Conservation (phyloP, 2,113 vertebrate genomes). For the Aphyosemion australe region DNA sequence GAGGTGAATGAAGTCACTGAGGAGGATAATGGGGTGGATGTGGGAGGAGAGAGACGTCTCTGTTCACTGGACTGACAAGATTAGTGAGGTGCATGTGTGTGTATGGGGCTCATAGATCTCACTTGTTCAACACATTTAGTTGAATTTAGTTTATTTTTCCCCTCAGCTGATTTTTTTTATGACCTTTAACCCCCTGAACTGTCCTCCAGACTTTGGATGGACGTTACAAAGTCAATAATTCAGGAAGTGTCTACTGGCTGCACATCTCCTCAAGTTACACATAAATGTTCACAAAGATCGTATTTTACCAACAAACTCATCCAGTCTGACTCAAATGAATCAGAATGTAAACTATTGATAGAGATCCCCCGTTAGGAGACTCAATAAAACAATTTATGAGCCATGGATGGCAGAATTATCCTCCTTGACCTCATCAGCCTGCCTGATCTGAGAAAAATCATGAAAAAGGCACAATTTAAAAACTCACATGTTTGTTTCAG, state of each 20-base stretch:
- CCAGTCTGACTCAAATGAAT: no score
- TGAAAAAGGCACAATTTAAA: no score
- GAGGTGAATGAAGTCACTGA: conserved; percentile 51
- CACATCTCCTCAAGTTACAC: not conserved
- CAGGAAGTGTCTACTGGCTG: not conserved
- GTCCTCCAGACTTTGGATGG: conserved; percentile 37
- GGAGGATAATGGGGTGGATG: conserved; percentile 9
- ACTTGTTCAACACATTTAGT: conserved; percentile 45
- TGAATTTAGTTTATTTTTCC: conserved; percentile 48
- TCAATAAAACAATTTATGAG: no score
- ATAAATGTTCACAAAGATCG: not conserved
- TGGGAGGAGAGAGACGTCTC: conserved; percentile 20
- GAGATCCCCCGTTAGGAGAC: no score
- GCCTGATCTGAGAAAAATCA: no score
- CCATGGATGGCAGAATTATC: no score
- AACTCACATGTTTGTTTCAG: not conserved
- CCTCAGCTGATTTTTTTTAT: conserved; percentile 51
- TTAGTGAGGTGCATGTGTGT: conserved; percentile 44
- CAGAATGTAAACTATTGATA: no score
- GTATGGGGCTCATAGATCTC: conserved; percentile 29
- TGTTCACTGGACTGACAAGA: conserved; percentile 38
- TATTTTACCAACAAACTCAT: no score
- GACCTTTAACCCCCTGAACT: conserved; percentile 20
- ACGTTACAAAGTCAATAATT: conserved; percentile 18
- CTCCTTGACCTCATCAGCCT: no score